These are phyloP conservation scores for Rhinoderma darwinii DNA, from an alignment of 2,113 vertebrate species.

Conservation along the genomic window DNA sequence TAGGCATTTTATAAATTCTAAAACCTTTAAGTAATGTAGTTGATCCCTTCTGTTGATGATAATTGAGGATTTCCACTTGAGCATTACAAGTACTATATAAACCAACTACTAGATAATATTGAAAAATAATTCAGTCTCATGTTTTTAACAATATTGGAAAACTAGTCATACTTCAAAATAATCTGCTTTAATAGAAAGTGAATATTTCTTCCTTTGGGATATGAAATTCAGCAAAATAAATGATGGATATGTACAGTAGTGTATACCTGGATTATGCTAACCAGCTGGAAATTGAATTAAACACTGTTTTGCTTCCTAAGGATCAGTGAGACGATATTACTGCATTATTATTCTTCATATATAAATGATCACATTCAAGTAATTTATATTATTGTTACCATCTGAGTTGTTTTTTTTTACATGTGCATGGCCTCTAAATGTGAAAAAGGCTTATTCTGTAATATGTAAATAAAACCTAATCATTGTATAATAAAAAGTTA, in stretches of 20 bases:
- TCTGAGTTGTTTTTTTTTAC: no score
- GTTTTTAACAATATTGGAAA: constrained; percentile 41
- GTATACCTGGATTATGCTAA: constrained; percentile 47
- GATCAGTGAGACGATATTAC: neutral
- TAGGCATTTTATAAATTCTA: constrained; percentile 5
- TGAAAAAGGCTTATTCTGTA: no score
- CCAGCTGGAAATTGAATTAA: constrained; percentile 36
- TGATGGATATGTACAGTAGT: constrained; percentile 27
- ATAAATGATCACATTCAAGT: neutral
- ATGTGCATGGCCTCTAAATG: no score
- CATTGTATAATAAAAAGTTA: no score
- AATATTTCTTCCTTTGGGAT: constrained; percentile 46
- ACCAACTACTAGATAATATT: constrained; percentile 53
- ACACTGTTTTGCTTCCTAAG: constrained; percentile 33
- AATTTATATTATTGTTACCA: neutral
- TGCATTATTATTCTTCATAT: neutral
- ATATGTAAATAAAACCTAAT: no score
- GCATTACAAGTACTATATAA: constrained; percentile 34
- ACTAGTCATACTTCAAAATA: constrained; percentile 49
- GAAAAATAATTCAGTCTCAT: constrained; percentile 31
- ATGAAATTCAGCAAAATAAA: constrained; percentile 42
- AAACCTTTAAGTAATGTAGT: constrained; percentile 49
- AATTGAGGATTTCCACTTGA: constrained; percentile 47
- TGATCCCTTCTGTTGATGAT: constrained; percentile 33
- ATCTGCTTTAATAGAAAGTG: constrained; percentile 43